Conservation (phyloP, 2,797 vertebrate species). For the Chaetodon trifasciatus region DNA sequence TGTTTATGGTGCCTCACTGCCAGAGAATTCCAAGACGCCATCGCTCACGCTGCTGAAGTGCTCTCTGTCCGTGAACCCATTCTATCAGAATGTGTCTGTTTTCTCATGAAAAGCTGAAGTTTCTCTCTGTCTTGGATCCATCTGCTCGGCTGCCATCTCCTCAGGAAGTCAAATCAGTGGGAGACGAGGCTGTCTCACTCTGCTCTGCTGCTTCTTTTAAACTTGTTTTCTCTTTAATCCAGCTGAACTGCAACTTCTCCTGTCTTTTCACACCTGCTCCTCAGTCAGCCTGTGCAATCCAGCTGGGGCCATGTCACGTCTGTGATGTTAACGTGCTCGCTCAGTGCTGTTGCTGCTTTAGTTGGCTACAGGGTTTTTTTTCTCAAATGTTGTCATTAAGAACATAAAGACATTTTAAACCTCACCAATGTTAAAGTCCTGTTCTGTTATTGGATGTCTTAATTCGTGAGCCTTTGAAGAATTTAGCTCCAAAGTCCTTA, state of each 20-base stretch:
- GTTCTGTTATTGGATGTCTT: background rate
- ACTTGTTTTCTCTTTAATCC: constrained; percentile 45
- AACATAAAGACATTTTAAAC: constrained; percentile 6
- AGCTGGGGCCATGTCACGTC: constrained; percentile 35
- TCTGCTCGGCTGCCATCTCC: constrained; percentile 33
- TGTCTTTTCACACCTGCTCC: constrained; percentile 57
- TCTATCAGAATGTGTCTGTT: constrained; percentile 42
- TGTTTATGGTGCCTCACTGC: constrained; percentile 39
- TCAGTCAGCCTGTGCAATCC: constrained; percentile 44
- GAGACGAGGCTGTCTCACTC: constrained; percentile 42
- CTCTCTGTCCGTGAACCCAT: constrained; percentile 42
- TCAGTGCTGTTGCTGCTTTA: constrained; percentile 12
- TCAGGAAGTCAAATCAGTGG: constrained; percentile 51
- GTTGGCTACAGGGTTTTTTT: constrained; percentile 20
- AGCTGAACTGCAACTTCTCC: constrained; percentile 34
- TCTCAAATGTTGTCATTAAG: constrained; percentile 2
- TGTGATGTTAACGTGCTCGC: constrained; percentile 21
- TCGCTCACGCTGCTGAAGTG: constrained; percentile 36
- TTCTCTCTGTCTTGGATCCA: constrained; percentile 31
- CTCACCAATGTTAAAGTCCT: no score
- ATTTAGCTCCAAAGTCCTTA: background rate
- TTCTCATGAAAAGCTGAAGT: constrained; percentile 42
- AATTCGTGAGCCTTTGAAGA: constrained; percentile 5
- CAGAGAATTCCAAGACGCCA: constrained; percentile 38
- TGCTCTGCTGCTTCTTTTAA: constrained; percentile 47